Conservation (phyloP, 1,140 invertebrate species). For the Hylaeus anthracinus region DNA sequence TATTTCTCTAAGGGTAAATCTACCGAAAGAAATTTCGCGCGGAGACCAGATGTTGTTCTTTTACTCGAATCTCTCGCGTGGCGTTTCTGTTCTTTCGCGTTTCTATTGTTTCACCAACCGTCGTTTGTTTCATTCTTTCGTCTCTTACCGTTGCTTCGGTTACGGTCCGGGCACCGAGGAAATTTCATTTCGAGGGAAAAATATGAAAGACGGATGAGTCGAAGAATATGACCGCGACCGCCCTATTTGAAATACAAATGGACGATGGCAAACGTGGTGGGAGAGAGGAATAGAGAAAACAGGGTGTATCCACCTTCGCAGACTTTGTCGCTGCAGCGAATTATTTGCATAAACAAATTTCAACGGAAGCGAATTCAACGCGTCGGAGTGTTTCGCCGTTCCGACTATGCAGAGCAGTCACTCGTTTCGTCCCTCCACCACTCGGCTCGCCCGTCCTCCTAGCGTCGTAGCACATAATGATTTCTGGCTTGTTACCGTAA, state of each 20-base stretch:
- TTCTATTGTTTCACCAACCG: not conserved
- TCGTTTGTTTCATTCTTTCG: not conserved
- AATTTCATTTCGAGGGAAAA: not conserved
- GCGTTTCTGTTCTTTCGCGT: not conserved
- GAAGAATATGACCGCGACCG: conserved; percentile 60
- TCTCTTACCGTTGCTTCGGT: too few relatives aligned
- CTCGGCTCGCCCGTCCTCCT: not conserved
- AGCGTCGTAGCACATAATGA: conserved; percentile 36
- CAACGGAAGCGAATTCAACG: conserved; percentile 67
- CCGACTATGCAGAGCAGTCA: conserved; percentile 60
- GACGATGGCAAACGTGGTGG: conserved; percentile 54
- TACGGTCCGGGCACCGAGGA: not conserved
- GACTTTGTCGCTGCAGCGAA: conserved; percentile 69
- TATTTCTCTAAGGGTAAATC: conserved; percentile 29
- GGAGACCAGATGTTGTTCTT: not conserved
- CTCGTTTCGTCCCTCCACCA: conserved; percentile 39
- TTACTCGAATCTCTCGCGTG: not conserved
- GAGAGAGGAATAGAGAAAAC: conserved; percentile 40
- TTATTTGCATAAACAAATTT: conserved; percentile 79
- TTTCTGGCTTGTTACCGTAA: conserved; percentile 62
- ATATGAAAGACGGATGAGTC: conserved; percentile 29
- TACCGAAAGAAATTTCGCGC: conserved; percentile 5
- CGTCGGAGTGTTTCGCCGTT: conserved; percentile 56
- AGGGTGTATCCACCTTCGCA: conserved; percentile 53
- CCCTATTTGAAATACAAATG: conserved; percentile 61